Conservation (phyloP, 53 echinoderm and acorn worm genomes). For the Paelopatides confundens region DNA sequence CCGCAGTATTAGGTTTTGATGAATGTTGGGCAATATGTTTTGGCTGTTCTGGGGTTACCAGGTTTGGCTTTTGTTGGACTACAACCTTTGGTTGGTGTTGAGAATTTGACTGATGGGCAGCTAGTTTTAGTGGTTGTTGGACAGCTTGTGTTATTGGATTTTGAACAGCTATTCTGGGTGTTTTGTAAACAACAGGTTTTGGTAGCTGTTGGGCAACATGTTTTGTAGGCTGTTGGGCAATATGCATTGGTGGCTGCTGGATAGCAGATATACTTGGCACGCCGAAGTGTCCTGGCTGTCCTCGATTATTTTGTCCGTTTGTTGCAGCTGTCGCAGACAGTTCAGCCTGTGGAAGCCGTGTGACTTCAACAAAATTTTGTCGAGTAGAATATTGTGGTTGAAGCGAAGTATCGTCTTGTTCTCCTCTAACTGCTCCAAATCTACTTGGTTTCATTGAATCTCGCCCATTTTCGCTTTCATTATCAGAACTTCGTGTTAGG, state of each 20-base stretch:
- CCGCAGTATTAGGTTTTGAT: not conserved
- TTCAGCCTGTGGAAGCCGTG: too few relatives aligned
- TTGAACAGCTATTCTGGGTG: not conserved
- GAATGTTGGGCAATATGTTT: not conserved
- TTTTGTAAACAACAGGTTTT: not conserved
- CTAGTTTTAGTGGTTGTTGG: not conserved
- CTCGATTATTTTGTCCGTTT: not conserved
- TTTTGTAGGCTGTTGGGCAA: not conserved
- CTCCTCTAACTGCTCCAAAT: constrained; percentile 33
- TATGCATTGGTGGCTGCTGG: not conserved
- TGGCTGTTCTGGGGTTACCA: not conserved
- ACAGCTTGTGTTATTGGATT: not conserved
- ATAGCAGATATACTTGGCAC: not conserved
- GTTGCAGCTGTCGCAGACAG: too few relatives aligned
- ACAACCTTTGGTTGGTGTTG: too few relatives aligned
- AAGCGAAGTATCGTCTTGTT: not conserved
- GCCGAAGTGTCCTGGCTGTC: not conserved
- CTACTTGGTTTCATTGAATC: constrained; percentile 25
- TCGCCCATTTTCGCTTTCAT: constrained; percentile 1
- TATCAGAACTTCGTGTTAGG: not conserved
- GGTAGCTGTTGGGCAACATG: not conserved
- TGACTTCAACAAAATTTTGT: not conserved
- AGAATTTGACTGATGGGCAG: not conserved
- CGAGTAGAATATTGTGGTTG: not conserved
- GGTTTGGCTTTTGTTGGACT: too few relatives aligned